phyloP scores from a whole-genome alignment of 2,888 invertebrate genomes.

The Drosophila mulleri region DNA sequence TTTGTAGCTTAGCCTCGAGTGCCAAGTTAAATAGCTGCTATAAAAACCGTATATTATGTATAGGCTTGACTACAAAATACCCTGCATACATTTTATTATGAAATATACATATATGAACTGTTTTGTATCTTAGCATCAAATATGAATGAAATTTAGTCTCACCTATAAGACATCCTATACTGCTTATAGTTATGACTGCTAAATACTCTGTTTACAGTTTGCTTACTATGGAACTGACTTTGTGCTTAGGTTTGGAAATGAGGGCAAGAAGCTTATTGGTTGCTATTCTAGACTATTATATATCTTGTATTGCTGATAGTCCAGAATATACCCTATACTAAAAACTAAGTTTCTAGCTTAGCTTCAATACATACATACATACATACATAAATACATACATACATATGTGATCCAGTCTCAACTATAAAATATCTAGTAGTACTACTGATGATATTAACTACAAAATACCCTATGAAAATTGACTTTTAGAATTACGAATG shows the following conservation, averaged over 20 bases:
- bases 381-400: background rate
- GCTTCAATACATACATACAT: background rate
- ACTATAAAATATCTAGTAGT: background rate
- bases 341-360: background rate
- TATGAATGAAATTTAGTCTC: too few species aligned
- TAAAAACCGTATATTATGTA: background rate
- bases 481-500: background rate
- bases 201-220: too few species aligned
- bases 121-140: too few species aligned
- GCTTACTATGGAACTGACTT: background rate
- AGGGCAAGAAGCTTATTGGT: background rate
- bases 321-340: background rate
- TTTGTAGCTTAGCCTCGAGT: background rate
- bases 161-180: too few species aligned
- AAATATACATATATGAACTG: too few species aligned
- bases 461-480: background rate
- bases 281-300: background rate
- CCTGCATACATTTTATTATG: background rate
- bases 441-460: background rate
- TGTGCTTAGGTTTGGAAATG: too few species aligned
- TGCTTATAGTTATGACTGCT: too few species aligned
- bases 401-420: background rate
- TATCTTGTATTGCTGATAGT: too few species aligned
- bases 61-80: background rate
- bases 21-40: background rate